Evolutionary conservation across 1,140 invertebrate species (phyloP).

Genomic region (Drosophila suzukii): DNA sequence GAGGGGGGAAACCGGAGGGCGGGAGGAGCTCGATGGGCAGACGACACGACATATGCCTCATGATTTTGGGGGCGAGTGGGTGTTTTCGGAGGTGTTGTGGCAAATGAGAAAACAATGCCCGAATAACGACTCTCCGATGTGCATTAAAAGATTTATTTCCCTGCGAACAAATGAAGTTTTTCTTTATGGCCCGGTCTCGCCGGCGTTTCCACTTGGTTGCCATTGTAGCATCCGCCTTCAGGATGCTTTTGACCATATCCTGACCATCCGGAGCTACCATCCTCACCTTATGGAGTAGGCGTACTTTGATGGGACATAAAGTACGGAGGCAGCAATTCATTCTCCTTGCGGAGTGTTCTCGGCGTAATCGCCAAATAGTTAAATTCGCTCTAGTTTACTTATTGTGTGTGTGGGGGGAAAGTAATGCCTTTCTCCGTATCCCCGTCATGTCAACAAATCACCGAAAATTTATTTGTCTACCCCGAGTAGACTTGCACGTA

Average conservation of each 20-base stretch:
- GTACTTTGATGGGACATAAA: slow-evolving; percentile 45
- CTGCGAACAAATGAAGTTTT: slow-evolving; percentile 78
- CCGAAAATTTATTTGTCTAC: slow-evolving; percentile 71
- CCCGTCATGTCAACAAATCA: slow-evolving; percentile 65
- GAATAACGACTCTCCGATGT: slow-evolving; percentile 83
- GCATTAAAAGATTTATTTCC: slow-evolving; percentile 84
- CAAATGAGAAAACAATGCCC: slow-evolving; percentile 81
- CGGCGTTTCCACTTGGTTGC: slow-evolving; percentile 30
- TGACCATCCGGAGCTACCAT: neutral
- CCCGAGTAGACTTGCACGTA: slow-evolving; percentile 29
- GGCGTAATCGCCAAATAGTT: slow-evolving; percentile 63
- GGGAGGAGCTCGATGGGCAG: slow-evolving; percentile 36
- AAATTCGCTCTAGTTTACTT: slow-evolving; percentile 52
- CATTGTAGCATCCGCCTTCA: slow-evolving; percentile 12
- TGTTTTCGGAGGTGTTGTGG: slow-evolving; percentile 67
- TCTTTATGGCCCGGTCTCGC: slow-evolving; percentile 55
- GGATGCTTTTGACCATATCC: neutral
- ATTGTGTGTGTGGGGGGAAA: slow-evolving; percentile 20
- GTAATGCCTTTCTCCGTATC: slow-evolving; percentile 48
- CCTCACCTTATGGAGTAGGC: slow-evolving; percentile 36
- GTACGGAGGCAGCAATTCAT: slow-evolving; percentile 21
- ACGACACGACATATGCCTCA: slow-evolving; percentile 53
- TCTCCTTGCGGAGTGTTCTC: slow-evolving; percentile 16
- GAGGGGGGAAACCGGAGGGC: neutral
- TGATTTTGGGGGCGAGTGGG: slow-evolving; percentile 10